Evolutionary conservation across 1,140 invertebrate genomes (phyloP), one percentile per base, ranked within the genome.

Genomic region (Thrips palmi): DNA sequence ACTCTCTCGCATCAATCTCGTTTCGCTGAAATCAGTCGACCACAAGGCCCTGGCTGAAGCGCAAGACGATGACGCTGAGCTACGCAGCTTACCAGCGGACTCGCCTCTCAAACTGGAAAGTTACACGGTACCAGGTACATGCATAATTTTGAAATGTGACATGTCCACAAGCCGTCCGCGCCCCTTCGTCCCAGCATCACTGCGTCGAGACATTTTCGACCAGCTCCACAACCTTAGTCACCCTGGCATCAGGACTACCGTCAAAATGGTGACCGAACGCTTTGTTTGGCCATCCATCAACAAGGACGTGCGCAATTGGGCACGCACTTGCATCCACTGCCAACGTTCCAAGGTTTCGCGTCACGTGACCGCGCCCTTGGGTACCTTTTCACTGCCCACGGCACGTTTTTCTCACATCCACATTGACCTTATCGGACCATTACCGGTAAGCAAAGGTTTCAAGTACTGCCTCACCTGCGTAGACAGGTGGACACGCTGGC

Each of bases 401-500:
- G 18, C 31, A 1, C 25, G 55, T 0, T 63, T 65, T 36, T 28
- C 46, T 2, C 54, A 62, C 37, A 44, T 67, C 0, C 57, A 68
- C 44, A 41, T 67, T 0, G 65, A 69, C 46, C 48, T 69, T 1
- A 47, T 62, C 7, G 53, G 54, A 11, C 60, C 55, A 1, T 42
- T 62, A 17, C 49, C 53, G 17, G 3, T 22, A 55, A 6, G 57
- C 50, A 14, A 19, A 19, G 6, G 22, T 21, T 2, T 2, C 18
- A 32, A 20, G 18, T 31, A 24, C 36, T 3, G 10, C 7, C 40
- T 67, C 0, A 65, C 63, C 1, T 47, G 52, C 10, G 56, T 63
- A 1, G 62, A 65, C 42, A 36, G 53, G 17, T 54, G 47, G 37
- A 60, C 63, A 4, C 38, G 55, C n/a, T 68, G 57, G 58, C 58